Evolutionary conservation across 2,888 invertebrate species (phyloP).

Genomic region (Plebejus anna): DNA sequence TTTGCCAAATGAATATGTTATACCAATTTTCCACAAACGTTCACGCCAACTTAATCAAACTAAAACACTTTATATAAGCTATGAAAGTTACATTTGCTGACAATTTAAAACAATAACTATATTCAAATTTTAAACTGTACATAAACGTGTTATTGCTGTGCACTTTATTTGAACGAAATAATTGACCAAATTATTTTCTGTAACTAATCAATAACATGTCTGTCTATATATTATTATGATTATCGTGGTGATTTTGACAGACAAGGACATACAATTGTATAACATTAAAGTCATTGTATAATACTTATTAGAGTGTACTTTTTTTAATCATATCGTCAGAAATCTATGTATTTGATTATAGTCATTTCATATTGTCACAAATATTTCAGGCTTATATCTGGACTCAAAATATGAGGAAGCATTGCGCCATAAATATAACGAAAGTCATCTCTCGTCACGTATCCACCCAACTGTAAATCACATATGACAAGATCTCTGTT

Average conservation of each 20-base stretch:
- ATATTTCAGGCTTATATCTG: background rate
- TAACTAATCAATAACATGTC: too few species aligned
- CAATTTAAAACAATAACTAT: too few species aligned
- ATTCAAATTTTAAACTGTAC: background rate
- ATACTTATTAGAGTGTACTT: too few species aligned
- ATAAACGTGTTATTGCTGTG: background rate
- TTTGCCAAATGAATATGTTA: background rate
- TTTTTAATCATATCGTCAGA: too few species aligned
- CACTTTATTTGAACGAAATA: too few species aligned
- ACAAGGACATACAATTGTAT: too few species aligned
- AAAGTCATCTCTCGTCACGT: slow-evolving; percentile 7
- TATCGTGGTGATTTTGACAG: too few species aligned
- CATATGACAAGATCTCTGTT: background rate
- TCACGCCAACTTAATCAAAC: background rate
- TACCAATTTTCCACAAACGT: background rate
- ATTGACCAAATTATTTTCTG: too few species aligned
- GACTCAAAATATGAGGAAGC: background rate
- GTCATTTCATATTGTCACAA: too few species aligned
- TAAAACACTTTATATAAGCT: background rate
- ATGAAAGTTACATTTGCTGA: background rate
- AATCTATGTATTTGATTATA: too few species aligned
- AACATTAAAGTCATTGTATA: too few species aligned
- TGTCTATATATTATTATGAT: too few species aligned
- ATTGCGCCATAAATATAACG: background rate
- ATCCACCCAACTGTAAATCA: background rate